Evolutionary conservation across 1,140 invertebrate species (phyloP).

Genomic region (Drosophila kurseongensis): DNA sequence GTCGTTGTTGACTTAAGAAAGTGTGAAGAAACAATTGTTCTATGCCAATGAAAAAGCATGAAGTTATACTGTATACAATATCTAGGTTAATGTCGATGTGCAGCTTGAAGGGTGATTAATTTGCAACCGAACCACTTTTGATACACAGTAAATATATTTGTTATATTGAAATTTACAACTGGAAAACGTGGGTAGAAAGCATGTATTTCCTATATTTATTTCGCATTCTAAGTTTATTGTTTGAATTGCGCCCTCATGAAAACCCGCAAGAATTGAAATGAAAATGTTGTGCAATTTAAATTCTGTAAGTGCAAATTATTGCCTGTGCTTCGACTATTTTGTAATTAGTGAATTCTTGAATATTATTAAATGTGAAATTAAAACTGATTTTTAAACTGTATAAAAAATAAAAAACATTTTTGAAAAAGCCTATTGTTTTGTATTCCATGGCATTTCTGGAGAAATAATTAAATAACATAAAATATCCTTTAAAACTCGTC

Average conservation of each 20-base stretch:
- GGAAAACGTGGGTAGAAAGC: slow-evolving; percentile 38
- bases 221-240: slow-evolving; percentile 62
- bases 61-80: slow-evolving; percentile 58
- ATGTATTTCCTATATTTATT: slow-evolving; percentile 63
- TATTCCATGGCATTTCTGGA: not conserved
- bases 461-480: too few species aligned
- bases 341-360: slow-evolving; percentile 74
- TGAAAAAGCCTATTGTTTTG: slow-evolving; percentile 3
- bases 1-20: slow-evolving; percentile 71
- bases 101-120: slow-evolving; percentile 33
- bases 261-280: slow-evolving; percentile 33
- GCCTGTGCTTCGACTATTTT: slow-evolving; percentile 56
- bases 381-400: slow-evolving; percentile 60
- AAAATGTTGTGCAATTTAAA: slow-evolving; percentile 64
- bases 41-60: slow-evolving; percentile 62
- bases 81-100: slow-evolving; percentile 65
- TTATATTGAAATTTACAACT: slow-evolving; percentile 41
- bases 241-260: slow-evolving; percentile 31
- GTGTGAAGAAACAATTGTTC: slow-evolving; percentile 63
- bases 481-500: too few species aligned
- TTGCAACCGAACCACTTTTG: slow-evolving; percentile 67
- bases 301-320: slow-evolving; percentile 59
- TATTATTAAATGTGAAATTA: slow-evolving; percentile 62
- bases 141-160: slow-evolving; percentile 58
- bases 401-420: slow-evolving; percentile 65